Conservation (phyloP, 2,888 invertebrate species). For the Polyommatus icarus region DNA sequence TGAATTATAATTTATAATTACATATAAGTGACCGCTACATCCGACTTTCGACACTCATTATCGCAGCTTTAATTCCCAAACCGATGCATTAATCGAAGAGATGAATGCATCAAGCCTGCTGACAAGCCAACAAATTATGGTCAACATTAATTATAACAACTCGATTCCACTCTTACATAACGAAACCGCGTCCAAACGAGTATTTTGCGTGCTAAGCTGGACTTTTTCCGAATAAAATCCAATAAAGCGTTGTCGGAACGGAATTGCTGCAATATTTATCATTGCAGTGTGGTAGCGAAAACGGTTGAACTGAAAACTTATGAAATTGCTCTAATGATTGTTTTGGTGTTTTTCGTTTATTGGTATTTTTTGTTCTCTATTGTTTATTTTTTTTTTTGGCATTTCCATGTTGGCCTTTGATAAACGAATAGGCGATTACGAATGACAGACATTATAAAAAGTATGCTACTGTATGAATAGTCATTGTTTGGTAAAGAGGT, state of each 20-base stretch:
- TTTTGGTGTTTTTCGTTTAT: conserved; percentile 20
- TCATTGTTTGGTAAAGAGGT: background rate
- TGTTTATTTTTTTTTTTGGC: background rate
- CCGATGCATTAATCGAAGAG: conserved; percentile 2
- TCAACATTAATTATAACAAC: conserved; percentile 20
- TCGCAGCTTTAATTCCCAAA: background rate
- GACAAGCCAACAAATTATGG: conserved; percentile 19
- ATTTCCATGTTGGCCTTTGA: background rate
- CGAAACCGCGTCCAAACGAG: conserved; percentile 25
- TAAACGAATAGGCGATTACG: background rate
- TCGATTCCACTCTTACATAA: conserved; percentile 20
- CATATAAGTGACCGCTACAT: background rate
- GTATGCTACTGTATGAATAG: background rate
- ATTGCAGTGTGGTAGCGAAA: conserved; percentile 22
- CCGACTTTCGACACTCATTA: background rate
- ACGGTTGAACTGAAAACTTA: conserved; percentile 21
- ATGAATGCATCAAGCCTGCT: background rate
- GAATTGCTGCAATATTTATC: conserved; percentile 29
- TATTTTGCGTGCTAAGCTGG: conserved; percentile 28
- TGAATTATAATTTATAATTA: background rate
- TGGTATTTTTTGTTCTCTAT: background rate
- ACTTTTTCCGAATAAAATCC: conserved; percentile 26
- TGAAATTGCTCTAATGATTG: conserved; percentile 22
- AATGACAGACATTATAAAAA: background rate
- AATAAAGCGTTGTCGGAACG: conserved; percentile 24